Evolutionary conservation across 2,888 invertebrate species (phyloP), one percentile per base, ranked within the genome.

Genomic region (Nymphalis c-album): DNA sequence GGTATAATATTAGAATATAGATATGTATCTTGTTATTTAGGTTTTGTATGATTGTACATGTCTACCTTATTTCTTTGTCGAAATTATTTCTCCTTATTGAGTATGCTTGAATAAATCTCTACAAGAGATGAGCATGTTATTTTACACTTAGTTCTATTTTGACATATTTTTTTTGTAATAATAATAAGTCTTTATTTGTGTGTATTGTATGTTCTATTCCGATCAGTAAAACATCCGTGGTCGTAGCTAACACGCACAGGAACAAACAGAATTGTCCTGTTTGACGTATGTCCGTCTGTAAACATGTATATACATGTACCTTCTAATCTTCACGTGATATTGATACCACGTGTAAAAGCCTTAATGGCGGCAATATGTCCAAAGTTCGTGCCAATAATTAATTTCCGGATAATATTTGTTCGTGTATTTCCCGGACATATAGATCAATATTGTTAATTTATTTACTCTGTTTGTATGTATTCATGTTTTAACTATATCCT

Each of bases 191-290:
- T 7, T 8, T 35, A 8, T 35, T 35, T 8, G n/a, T n/a, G n/a
- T n/a, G n/a, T n/a, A n/a, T n/a, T 8, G 7, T 35, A 7, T 35
- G 35, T 2, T 35, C 26, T 31, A 31, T 31, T 31, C 26, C 26
- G 26, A 31, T 31, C 26, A 31, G 26, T 31, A n/a, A 78, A 73
- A 76, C 70, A 71, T 74, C 22, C 79, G 78, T 75, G 55, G 53
- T 35, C 45, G 50, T 55, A 26, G 13, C 57, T 48, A 53, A 35
- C 55, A 60, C 20, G 57, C 72, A 78, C 77, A 83, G 87, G 87
- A 87, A 87, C 86, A 85, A 87, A 88, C 80, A 86, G 82, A 85
- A 86, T 87, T 85, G 87, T 84, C 83, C 74, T 79, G 75, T 66
- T 60, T 63, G 63, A 60, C 60, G 81, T 76, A 69, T 83, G 81